Base-by-base conservation (phyloP, 2,797 vertebrate genomes). In the Trachops cirrhosus region DNA sequence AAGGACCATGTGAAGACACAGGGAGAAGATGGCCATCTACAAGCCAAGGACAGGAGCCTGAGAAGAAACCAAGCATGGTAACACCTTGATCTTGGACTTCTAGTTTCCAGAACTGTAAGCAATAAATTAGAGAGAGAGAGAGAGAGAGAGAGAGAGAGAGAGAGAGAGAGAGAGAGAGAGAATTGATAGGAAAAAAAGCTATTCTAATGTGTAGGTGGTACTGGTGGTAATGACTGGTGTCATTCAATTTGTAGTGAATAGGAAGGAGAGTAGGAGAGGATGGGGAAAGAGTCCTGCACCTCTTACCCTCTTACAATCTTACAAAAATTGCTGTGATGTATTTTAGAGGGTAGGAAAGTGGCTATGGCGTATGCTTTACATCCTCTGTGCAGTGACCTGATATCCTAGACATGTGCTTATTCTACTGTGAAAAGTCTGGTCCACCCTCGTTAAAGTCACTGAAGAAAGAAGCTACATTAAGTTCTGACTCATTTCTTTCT, bases 401-500 rank as follows among this genome's bases (percentile, higher is more conserved):
- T 54, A 37, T 54, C 64, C 57, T 70, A 70, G 67, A 41, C 2
- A 46, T 46, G 71, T 21, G 9, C 11, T 95, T 44, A 46, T 44
- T 83, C 26, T 74, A n/a, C 46, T 21, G 19, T 73, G 14, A 44
- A 79, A 86, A 84, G 57, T 2, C 67, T 82, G 54, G 68, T 21
- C 41, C 2, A 39, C 9, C 22, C 48, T 89, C 32, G 41, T 39
- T 80, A 71, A 80, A 80, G 32, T 92, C 37, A 64, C 50, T 41
- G 21, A 93, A 92, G 48, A 64, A 94, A 70, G 26, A 14, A 8
- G 50, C n/a, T 73, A 48, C 12, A 39, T 87, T 62, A 94, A 77
- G 21, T 80, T 90, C 39, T 74, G 77, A 78, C 6, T 97, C 26
- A 34, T 96, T 77, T 89, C 14, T 95, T 91, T 78, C 50, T 77